A percentile compares a stretch with the other conserved stretches of the same genome.
phyloP scores from a whole-genome alignment of 2,113 vertebrate genomes.

The Chlamydotis undulata region DNA sequence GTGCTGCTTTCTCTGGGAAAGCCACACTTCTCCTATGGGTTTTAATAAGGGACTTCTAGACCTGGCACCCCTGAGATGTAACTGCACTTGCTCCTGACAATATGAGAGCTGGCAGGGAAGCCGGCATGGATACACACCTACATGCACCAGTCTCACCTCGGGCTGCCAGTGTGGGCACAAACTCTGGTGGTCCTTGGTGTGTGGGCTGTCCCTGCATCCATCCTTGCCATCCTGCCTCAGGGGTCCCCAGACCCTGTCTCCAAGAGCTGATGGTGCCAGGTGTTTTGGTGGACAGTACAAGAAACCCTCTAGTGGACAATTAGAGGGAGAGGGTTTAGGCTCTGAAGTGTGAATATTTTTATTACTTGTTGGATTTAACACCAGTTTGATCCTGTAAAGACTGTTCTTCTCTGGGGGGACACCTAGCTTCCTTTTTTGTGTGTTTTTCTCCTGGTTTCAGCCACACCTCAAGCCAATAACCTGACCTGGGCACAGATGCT shows the following conservation, averaged over 20 bases:
- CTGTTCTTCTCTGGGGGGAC: not conserved
- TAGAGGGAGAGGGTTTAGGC: not conserved
- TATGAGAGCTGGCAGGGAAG: not conserved
- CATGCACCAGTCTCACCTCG: accelerated
- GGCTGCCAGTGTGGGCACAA: not conserved
- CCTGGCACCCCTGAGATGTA: not conserved
- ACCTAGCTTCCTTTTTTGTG: not conserved
- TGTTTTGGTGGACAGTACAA: slow-evolving; percentile 14
- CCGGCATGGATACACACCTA: accelerated
- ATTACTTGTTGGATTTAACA: not conserved
- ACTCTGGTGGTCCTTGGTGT: not conserved
- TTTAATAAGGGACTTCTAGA: not conserved
- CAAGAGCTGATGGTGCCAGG: accelerated
- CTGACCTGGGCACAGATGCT: not conserved
- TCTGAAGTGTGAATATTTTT: not conserved
- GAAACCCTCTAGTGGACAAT: slow-evolving; percentile 68
- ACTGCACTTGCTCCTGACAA: not conserved
- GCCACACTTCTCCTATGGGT: not conserved
- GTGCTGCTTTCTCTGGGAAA: not conserved
- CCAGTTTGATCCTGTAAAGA: not conserved
- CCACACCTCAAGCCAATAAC: not conserved
- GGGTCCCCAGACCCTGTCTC: not conserved
- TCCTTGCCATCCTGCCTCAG: not conserved
- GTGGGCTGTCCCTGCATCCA: not conserved
- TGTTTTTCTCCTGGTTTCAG: not conserved